A percentile compares a stretch with the other conserved stretches of the same genome.
Evolutionary conservation across 2,113 vertebrate species (phyloP).

Genomic region (Pycnonotus jocosus): DNA sequence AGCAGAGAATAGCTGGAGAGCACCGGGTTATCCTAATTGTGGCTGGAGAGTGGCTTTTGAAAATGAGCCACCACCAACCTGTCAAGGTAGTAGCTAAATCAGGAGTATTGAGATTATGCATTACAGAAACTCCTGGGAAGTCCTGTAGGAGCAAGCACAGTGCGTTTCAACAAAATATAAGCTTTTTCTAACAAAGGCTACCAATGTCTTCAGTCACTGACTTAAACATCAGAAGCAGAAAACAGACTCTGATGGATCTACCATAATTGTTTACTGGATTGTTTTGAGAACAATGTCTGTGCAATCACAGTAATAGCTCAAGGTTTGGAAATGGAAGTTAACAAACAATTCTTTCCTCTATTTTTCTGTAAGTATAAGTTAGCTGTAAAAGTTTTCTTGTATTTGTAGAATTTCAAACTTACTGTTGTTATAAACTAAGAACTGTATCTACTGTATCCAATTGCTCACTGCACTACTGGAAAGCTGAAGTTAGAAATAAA

Average conservation of each 20-base stretch:
- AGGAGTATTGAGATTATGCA: not conserved
- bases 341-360: not conserved
- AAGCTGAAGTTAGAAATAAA: not conserved
- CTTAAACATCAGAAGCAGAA: not conserved
- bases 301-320: not conserved
- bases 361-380: not conserved
- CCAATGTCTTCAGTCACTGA: not conserved
- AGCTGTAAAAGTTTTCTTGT: not conserved
- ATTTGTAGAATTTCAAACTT: not conserved
- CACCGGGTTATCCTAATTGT: rapidly evolving
- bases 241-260: not conserved
- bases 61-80: not conserved
- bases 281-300: not conserved
- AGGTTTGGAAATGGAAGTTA: not conserved
- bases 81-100: not conserved
- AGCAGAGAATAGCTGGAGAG: not conserved
- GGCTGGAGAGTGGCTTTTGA: not conserved
- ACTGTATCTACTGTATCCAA: not conserved
- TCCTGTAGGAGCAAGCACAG: not conserved
- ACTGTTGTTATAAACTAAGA: not conserved
- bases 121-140: not conserved
- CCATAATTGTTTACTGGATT: not conserved
- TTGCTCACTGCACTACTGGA: not conserved
- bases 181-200: not conserved
- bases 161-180: not conserved